Conservation (phyloP, 1,140 invertebrate species). For the Dreissena rostriformis region DNA sequence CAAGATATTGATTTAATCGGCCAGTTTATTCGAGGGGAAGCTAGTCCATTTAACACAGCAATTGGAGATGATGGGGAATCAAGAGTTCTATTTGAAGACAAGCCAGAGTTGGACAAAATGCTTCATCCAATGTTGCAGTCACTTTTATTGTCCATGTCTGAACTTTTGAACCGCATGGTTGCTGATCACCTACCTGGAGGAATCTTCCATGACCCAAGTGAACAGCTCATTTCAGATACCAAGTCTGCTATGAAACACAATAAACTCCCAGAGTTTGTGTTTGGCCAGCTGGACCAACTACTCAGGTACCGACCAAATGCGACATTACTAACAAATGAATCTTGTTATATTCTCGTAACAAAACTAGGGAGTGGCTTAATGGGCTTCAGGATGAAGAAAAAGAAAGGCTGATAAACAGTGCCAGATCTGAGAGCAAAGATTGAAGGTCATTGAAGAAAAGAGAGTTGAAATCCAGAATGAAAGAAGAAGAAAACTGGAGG, state of each 20-base stretch:
- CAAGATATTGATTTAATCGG: neutral
- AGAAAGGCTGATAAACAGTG: conserved; percentile 42
- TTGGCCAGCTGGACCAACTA: conserved; percentile 49
- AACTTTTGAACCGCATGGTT: conserved; percentile 15
- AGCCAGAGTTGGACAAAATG: conserved; percentile 29
- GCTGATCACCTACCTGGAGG: conserved; percentile 28
- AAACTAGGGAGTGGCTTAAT: conserved; percentile 55
- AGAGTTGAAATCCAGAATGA: conserved; percentile 35
- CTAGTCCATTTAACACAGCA: conserved; percentile 32
- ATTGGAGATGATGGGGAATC: conserved; percentile 22
- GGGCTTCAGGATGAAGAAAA: conserved; percentile 35
- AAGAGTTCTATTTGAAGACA: neutral
- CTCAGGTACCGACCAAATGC: conserved; percentile 54
- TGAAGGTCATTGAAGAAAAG: conserved; percentile 54
- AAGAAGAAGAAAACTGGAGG: conserved; percentile 49
- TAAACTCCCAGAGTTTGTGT: conserved; percentile 53
- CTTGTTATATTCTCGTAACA: conserved; percentile 63
- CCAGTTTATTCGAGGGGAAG: conserved; percentile 38
- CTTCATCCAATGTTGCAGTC: conserved; percentile 26
- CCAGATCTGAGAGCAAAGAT: conserved; percentile 51
- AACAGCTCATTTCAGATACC: conserved; percentile 11
- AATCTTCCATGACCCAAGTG: conserved; percentile 30
- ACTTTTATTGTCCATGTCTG: conserved; percentile 37
- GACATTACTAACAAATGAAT: conserved; percentile 50
- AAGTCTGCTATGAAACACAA: conserved; percentile 49